phyloP scores from a whole-genome alignment of 2,797 vertebrate genomes.

The Pseudotriccus pelzelni region DNA sequence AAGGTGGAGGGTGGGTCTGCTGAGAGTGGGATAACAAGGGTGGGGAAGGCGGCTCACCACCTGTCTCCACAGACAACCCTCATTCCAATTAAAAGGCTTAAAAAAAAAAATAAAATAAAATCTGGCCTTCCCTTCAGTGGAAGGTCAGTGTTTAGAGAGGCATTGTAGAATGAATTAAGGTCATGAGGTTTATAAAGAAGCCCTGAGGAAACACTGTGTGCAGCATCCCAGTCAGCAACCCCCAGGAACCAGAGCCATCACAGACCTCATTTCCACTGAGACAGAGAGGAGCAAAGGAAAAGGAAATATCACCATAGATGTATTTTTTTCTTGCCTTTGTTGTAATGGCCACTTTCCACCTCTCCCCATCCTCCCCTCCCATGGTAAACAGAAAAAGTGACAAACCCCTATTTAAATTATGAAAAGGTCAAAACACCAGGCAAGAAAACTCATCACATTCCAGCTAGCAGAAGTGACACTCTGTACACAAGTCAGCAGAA shows the following conservation, averaged over 20 bases:
- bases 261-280: too few relatives aligned
- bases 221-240: neutral
- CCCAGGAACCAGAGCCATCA: neutral
- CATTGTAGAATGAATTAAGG: neutral
- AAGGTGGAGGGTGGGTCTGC: neutral
- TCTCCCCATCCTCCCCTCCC: neutral
- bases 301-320: neutral
- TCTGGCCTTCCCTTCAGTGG: neutral
- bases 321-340: neutral
- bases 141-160: neutral
- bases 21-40: neutral
- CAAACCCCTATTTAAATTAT: neutral
- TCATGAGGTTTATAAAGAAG: neutral
- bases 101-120: neutral
- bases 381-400: neutral
- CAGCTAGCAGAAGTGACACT: neutral
- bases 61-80: neutral
- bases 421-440: neutral
- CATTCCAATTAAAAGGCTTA: neutral
- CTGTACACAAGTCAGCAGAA: neutral
- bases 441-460: neutral
- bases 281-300: neutral
- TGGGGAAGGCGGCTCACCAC: neutral
- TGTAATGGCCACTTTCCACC: neutral
- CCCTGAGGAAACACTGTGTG: neutral